phyloP scores from a whole-genome alignment of 2,113 vertebrate species.

The Alligator mississippiensis region DNA sequence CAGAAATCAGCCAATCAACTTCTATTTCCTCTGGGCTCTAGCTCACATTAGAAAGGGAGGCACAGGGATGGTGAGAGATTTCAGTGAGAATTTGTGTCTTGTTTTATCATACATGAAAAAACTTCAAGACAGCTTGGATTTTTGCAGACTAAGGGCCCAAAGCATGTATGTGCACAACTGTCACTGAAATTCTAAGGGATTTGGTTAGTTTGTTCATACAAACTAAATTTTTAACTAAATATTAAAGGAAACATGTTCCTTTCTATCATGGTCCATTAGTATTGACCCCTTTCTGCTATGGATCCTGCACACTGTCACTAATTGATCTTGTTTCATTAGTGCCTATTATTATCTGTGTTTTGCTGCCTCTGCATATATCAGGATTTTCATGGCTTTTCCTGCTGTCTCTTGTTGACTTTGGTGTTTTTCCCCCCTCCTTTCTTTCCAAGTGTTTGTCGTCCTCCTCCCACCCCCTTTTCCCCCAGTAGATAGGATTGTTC shows the following conservation, averaged over 20 bases:
- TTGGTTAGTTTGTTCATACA: background rate
- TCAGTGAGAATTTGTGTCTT: conserved; percentile 14
- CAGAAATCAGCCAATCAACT: background rate
- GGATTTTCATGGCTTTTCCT: background rate
- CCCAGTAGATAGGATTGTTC: background rate
- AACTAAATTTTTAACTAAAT: background rate
- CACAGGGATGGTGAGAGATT: background rate
- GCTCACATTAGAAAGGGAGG: background rate
- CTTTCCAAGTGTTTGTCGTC: background rate
- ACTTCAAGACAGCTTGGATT: conserved; percentile 14
- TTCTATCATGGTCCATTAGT: background rate
- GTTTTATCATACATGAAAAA: conserved; percentile 26
- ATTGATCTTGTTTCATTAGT: background rate
- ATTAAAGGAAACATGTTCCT: background rate
- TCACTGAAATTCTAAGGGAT: background rate
- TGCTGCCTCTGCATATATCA: background rate
- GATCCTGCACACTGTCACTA: conserved; percentile 20
- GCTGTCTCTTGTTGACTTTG: background rate
- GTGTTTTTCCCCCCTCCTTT: background rate
- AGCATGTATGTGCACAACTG: conserved; percentile 21
- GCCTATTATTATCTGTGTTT: background rate
- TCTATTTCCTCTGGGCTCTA: background rate
- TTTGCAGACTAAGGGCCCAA: background rate
- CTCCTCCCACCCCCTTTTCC: background rate
- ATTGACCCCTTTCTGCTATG: background rate